These are phyloP conservation scores for Monarcha castaneiventris DNA, from an alignment of 2,113 vertebrate genomes.

Conservation along the genomic window DNA sequence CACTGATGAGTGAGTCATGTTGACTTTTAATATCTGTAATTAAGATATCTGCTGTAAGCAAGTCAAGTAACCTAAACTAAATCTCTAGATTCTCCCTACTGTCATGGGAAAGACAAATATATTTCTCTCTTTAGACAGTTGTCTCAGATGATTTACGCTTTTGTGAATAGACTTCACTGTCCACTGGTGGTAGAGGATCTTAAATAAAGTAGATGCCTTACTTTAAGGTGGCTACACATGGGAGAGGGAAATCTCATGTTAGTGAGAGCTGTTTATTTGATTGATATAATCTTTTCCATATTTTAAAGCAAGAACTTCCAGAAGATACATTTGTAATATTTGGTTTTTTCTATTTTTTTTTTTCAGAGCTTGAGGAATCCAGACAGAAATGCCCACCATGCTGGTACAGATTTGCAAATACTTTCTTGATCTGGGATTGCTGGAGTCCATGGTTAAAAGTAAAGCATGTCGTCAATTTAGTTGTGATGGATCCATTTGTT, in stretches of 20 bases:
- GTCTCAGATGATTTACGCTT: neutral
- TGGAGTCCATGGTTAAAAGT: constrained; percentile 89
- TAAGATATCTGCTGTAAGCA: neutral
- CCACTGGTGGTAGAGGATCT: neutral
- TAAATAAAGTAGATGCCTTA: neutral
- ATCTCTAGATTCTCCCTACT: neutral
- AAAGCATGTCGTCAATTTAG: constrained; percentile 81
- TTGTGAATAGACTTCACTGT: neutral
- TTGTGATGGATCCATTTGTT: constrained; percentile 96
- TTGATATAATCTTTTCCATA: neutral
- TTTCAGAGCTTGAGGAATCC: constrained; percentile 91
- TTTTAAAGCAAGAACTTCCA: neutral
- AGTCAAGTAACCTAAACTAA: neutral
- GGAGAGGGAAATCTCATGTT: neutral
- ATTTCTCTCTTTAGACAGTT: neutral
- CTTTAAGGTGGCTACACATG: neutral
- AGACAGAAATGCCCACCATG: constrained; percentile 89
- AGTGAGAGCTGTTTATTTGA: neutral
- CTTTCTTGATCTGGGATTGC: constrained; percentile 94
- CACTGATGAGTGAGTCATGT: neutral
- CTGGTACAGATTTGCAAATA: constrained; percentile 90
- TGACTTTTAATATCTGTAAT: neutral
- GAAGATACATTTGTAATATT: neutral
- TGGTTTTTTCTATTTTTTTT: neutral
- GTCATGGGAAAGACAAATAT: neutral